Evolutionary conservation across 2,888 invertebrate species (phyloP), one percentile per base, ranked within the genome.

Genomic region (Torymus texanus): DNA sequence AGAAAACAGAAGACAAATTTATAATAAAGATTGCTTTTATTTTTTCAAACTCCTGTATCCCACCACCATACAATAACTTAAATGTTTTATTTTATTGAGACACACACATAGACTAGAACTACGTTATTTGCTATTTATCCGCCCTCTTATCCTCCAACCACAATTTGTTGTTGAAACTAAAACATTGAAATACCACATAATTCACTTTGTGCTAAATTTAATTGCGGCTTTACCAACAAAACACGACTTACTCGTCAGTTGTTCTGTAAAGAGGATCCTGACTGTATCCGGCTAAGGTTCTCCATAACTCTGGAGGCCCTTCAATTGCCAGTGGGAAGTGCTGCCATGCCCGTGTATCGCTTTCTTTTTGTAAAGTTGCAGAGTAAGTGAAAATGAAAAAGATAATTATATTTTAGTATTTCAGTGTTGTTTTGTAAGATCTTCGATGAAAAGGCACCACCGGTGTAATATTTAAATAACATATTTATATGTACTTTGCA

Each of bases 301-400:
- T 84, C 89, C 89, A 89, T n/a, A 89, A 81, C 80, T 89, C 88
- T 12, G 84, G 85, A 1, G 89, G 88, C 0, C 88, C 89, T 82
- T 89, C 88, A 73, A 89, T 88, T 0, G 88, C 85, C 0, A 88
- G 84, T 5, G 88, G 88, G 81, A 88, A 88, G 68, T 89, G 84
- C 50, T 88, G 87, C 87, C 88, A 87, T 1, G 85, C 75, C 66
- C 82, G 84, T 55, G 82, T 83, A 63, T 85, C 84, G 53, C 41
- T 66, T 41, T 80, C 82, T 82, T 63, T 63, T 21, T 68, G 14
- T 66, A 75, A 21, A 14, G 62, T 0, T 29, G 12, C 21, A 24
- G 18, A n/a, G 16, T 50, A 50, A 62, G 24, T 63, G 29, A 53
- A 5, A 41, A 41, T 41, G 41, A 71, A 58, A 24, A 50, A 56